These are phyloP conservation scores for Boloria euphrosyne DNA, from an alignment of 2,888 invertebrate species.

Conservation along the genomic window DNA sequence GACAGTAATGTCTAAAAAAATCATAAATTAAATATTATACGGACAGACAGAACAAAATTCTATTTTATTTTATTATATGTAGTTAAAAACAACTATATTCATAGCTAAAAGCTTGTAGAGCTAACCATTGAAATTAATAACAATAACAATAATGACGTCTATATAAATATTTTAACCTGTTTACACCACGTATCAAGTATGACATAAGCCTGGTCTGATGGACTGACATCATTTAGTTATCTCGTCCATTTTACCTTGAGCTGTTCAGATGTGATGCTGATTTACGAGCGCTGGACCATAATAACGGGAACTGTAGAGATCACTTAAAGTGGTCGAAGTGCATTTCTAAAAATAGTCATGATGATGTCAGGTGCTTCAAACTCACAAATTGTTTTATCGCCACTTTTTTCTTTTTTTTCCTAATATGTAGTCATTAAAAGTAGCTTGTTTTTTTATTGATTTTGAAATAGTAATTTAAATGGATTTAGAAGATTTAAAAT, in stretches of 20 bases:
- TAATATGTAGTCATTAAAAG: not conserved
- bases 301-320: conserved; percentile 53
- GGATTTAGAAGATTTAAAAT: no score
- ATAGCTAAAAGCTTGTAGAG: no score
- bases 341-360: conserved; percentile 72
- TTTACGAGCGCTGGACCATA: conserved; percentile 44
- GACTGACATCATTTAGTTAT: conserved; percentile 71
- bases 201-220: conserved; percentile 60
- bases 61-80: no score
- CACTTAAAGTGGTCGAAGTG: conserved; percentile 53
- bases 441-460: not conserved
- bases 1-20: no score
- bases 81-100: no score
- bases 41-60: no score
- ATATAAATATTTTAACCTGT: conserved; percentile 49
- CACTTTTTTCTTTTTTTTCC: conserved; percentile 4
- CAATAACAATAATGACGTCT: conserved; percentile 18
- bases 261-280: conserved; percentile 45
- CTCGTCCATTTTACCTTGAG: conserved; percentile 53
- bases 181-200: conserved; percentile 41
- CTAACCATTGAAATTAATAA: not conserved
- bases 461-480: no score
- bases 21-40: no score
- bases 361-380: conserved; percentile 58
- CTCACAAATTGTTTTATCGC: conserved; percentile 1